Base-by-base conservation (phyloP, 2,113 vertebrate genomes). In the Laterallus jamaicensis region DNA sequence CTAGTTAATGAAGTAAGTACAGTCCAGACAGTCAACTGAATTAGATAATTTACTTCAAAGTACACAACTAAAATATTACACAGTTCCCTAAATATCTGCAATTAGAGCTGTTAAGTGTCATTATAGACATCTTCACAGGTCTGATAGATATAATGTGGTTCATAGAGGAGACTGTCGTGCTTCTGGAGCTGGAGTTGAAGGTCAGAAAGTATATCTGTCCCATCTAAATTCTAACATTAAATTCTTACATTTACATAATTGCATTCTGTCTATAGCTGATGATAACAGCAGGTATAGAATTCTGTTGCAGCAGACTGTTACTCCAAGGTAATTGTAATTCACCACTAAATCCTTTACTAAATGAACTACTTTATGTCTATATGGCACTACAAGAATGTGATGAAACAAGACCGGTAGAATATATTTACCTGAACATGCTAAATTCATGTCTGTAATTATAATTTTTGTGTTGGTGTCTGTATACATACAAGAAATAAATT, bases 371-470 rank as follows among this genome's bases (percentile, higher is more conserved):
- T 76, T 92, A 6, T 47, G 5, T 70, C 8, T 75, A 10, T 75
- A 67, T 44, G 24, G 1, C 20, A 69, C 17, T 77, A 44, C 7
- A 77, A 59, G 15, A 59, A 59, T 42, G 9, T 54, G 19, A 32
- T 26, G 13, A 24, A 73, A n/a, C 26, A 71, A 73, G 2, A 4
- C 6, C 12, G 28, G 39, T 37, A 56, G 6, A 58, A 52, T n/a
- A 49, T 8, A 32, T 39, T 75, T 21, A 39, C 13, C 37, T 28
- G 7, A 71, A 4, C 3, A 60, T 39, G 16, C 2, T 39, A 60
- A 75, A 42, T 39, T 84, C 13, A 0, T 5, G 4, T 54, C 0
- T 2, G 3, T 3, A 24, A n/a, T 26, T 63, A 4, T 42, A 73
- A 68, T 3, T 50, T 63, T 64, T 50, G 15, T 42, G 6, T 68